Evolutionary conservation across 2,113 vertebrate genomes (phyloP), one percentile per base, ranked within the genome.

Genomic region (Sinosuthora webbiana): DNA sequence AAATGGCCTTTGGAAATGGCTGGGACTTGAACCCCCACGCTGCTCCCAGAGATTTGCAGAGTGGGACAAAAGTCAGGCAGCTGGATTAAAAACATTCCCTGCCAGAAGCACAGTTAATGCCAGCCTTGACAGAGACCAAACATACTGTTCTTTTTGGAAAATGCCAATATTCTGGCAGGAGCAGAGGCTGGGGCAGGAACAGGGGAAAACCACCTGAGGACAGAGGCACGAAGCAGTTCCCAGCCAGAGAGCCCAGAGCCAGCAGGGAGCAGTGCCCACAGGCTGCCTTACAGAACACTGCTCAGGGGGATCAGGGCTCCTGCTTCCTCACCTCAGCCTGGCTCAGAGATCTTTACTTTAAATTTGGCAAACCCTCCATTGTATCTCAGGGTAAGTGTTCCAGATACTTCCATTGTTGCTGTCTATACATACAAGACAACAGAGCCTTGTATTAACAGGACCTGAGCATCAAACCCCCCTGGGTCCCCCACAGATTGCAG

Each of bases 11-110:
- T 47, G 56, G 71, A 45, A 60, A 20, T 0, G 23, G 15, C 15
- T 19, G 45, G 49, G 25, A 44, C 73, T 56, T 10, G 31, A 3
- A 31, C 23, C 56, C 33, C 49, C 5, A 4, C 0, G 0, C 79
- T 2, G 4, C 49, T 68, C 44, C 41, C 55, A 24, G 35, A 6
- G 78, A 55, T 11, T 20, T 42, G 69, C 55, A 65, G 25, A 64
- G 25, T 1, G 39, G 15, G 21, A 74, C 39, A 35, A n/a, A 73
- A 86, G 47, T 47, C 55, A 79, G 80, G 81, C 94, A 87, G 56
- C 31, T 15, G 24, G 79, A 67, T 55, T 69, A 67, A 77, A 92
- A 91, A 60, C 2, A 3, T 13, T 21, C 25, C 44, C 82, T 90
- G 68, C 70, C 77, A 80, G 84, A 79, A 55, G 14, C 73, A 77